Conservation (phyloP, 2,888 invertebrate species). For the Drosophila trichaetosa region DNA sequence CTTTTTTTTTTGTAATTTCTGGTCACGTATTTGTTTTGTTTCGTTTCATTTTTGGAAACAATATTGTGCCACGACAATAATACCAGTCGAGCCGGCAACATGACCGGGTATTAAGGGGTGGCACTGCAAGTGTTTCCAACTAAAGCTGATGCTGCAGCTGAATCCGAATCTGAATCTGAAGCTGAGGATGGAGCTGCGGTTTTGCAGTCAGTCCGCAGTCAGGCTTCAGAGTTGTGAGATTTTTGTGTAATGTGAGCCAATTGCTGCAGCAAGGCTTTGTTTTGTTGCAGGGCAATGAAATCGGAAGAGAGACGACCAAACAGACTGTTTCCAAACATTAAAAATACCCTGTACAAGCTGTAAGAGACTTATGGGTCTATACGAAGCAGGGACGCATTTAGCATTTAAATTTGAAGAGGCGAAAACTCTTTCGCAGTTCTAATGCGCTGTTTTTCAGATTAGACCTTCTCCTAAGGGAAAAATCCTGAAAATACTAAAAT, state of each 20-base stretch:
- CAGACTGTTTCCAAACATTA: neutral
- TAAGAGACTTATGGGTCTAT: neutral
- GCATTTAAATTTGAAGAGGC: neutral
- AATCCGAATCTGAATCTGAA: neutral
- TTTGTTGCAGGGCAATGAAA: neutral
- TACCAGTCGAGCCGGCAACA: slow-evolving; percentile 43
- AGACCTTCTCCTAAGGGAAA: neutral
- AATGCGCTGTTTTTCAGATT: neutral
- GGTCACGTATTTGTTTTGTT: slow-evolving; percentile 80
- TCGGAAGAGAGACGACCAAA: neutral
- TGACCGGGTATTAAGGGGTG: slow-evolving; percentile 40
- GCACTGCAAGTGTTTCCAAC: slow-evolving; percentile 7
- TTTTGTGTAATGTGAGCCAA: slow-evolving; percentile 78
- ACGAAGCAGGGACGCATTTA: neutral
- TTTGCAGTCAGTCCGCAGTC: slow-evolving; percentile 40
- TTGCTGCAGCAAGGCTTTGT: slow-evolving; percentile 29
- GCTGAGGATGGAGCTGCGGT: slow-evolving; percentile 33
- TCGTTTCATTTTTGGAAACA: slow-evolving; percentile 77
- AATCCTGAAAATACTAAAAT: neutral
- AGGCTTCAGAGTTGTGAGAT: slow-evolving; percentile 40
- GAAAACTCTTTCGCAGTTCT: neutral
- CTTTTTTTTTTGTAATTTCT: slow-evolving; percentile 64
- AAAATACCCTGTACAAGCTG: neutral
- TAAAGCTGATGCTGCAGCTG: slow-evolving; percentile 7
- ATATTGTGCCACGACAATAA: slow-evolving; percentile 79